Evolutionary conservation across 2,888 invertebrate species (phyloP), one percentile per base, ranked within the genome.

Genomic region (Cephus runcator): DNA sequence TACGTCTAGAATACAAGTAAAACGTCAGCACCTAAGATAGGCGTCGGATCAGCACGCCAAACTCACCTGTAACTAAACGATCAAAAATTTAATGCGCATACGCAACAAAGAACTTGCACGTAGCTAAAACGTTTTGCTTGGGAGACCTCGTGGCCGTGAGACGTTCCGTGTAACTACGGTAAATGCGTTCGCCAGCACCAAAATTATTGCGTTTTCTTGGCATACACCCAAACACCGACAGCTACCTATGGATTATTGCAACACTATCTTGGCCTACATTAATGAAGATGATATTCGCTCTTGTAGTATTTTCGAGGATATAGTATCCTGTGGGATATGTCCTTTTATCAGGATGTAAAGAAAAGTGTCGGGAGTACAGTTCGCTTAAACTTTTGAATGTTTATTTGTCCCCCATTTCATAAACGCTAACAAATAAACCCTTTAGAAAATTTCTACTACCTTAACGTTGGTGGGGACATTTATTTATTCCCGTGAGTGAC

Each of bases 131-230:
- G 71, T 71, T 34, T 71, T 34, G 33, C 12, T 33, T 34, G 36
- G 74, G 35, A 80, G 77, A 85, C 83, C 81, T 84, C 85, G 83
- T 85, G 85, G 83, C 83, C 84, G 83, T 85, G 84, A 86, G 82
- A 79, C 76, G 71, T 79, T 80, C 78, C 80, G 79, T 82, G 82
- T 85, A 82, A 82, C 76, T 81, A 77, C 80, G 84, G 78, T 81
- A 83, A 83, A 81, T 83, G 82, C 79, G 80, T 82, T 80, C 82
- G 83, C 81, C 83, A 82, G 84, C 80, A 83, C 84, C 82, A 83
- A 87, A 88, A 87, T 88, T 87, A 88, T 87, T 88, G 81, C 86
- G 85, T 86, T 87, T 84, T 83, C 83, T 84, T 88, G 88, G 88
- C 86, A 71, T 4, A 34, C 40, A 78, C 79, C 87, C 88, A 56